These are phyloP conservation scores for Falco cherrug DNA, from an alignment of 2,797 vertebrate species.

Conservation along the genomic window DNA sequence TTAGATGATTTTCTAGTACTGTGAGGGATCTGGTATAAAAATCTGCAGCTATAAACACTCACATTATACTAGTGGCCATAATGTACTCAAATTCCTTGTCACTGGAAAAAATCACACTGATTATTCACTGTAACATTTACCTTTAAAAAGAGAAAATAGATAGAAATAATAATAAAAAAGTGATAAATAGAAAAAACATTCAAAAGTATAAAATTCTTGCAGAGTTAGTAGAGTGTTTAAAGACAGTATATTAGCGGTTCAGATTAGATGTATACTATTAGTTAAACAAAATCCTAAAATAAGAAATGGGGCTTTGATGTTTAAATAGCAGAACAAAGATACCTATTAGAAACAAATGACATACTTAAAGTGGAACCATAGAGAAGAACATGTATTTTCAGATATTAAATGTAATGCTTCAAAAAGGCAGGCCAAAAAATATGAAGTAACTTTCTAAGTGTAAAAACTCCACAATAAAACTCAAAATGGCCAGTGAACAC, in stretches of 20 bases:
- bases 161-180: background rate
- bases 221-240: background rate
- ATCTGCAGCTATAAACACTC: background rate
- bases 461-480: background rate
- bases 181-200: background rate
- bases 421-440: background rate
- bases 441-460: background rate
- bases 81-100: background rate
- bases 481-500: background rate
- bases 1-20: background rate
- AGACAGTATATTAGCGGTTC: background rate
- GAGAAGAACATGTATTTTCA: background rate
- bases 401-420: background rate
- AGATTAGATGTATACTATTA: background rate
- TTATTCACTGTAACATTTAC: background rate
- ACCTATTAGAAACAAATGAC: background rate
- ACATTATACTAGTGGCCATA: background rate
- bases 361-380: background rate
- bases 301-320: background rate
- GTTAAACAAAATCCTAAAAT: background rate
- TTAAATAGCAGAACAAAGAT: background rate
- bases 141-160: background rate
- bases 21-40: background rate
- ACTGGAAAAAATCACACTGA: background rate
- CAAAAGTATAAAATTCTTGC: background rate